These are phyloP conservation scores for Cyprinodon variegatus DNA, from an alignment of 2,113 vertebrate genomes.

Conservation along the genomic window DNA sequence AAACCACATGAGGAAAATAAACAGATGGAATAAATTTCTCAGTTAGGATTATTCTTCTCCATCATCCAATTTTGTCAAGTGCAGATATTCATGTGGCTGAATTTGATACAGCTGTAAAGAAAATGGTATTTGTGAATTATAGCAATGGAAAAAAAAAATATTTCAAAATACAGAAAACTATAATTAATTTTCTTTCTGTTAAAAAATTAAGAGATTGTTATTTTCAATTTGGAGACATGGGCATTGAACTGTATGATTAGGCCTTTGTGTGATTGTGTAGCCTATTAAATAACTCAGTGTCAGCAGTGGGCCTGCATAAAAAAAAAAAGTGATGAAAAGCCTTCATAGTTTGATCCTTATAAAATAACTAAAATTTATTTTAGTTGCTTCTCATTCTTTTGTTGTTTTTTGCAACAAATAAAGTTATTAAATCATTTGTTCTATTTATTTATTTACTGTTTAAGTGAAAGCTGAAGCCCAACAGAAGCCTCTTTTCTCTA, in stretches of 20 bases:
- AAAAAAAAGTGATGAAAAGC: neutral
- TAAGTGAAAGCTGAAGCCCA: neutral
- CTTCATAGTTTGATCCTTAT: neutral
- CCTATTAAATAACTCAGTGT: no score
- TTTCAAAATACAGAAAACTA: neutral
- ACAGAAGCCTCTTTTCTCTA: constrained; percentile 10
- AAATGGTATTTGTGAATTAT: neutral
- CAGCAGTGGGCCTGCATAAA: neutral
- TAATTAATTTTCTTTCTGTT: neutral
- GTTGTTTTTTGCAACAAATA: neutral
- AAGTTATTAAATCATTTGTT: neutral
- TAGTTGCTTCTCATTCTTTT: neutral
- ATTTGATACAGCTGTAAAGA: neutral
- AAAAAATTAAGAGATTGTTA: neutral
- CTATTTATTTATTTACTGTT: constrained; percentile 9
- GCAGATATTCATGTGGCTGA: neutral
- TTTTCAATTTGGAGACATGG: neutral
- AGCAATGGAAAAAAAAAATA: no score
- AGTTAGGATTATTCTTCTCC: neutral
- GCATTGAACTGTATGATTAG: neutral
- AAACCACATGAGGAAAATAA: neutral
- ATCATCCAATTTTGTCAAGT: neutral
- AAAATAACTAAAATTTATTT: neutral
- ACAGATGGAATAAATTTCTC: neutral
- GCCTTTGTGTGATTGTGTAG: neutral